These are phyloP conservation scores for Ptychoptera albimana DNA, from an alignment of 2,888 invertebrate genomes.

Conservation along the genomic window DNA sequence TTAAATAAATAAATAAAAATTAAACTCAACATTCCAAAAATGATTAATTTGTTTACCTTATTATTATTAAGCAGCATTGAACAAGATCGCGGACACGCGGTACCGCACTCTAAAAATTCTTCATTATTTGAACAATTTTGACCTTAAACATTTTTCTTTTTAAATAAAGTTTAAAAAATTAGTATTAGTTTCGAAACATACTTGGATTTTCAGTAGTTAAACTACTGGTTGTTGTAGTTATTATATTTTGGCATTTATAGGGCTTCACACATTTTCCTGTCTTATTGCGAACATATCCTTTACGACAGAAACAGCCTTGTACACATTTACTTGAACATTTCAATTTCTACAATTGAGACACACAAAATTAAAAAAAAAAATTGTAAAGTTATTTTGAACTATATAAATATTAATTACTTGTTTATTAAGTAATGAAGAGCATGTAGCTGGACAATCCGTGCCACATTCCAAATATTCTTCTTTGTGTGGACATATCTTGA, in stretches of 20 bases:
- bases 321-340: neutral
- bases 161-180: too few relatives aligned
- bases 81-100: too few relatives aligned
- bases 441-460: neutral
- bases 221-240: neutral
- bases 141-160: too few relatives aligned
- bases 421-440: neutral
- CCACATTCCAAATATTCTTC: neutral
- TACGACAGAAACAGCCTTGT: neutral
- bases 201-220: too few relatives aligned
- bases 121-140: neutral
- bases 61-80: too few relatives aligned
- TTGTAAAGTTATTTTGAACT: too few relatives aligned
- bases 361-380: too few relatives aligned
- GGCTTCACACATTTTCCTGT: neutral
- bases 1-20: too few relatives aligned
- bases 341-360: neutral
- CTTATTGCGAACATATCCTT: neutral
- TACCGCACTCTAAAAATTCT: neutral
- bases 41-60: too few relatives aligned
- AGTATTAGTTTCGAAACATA: too few relatives aligned
- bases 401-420: too few relatives aligned
- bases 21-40: too few relatives aligned
- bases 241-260: neutral
- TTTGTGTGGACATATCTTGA: slow-evolving; percentile 9